Base-by-base conservation (phyloP, 2,888 invertebrate species). In the Drosophila nr. fundita region DNA sequence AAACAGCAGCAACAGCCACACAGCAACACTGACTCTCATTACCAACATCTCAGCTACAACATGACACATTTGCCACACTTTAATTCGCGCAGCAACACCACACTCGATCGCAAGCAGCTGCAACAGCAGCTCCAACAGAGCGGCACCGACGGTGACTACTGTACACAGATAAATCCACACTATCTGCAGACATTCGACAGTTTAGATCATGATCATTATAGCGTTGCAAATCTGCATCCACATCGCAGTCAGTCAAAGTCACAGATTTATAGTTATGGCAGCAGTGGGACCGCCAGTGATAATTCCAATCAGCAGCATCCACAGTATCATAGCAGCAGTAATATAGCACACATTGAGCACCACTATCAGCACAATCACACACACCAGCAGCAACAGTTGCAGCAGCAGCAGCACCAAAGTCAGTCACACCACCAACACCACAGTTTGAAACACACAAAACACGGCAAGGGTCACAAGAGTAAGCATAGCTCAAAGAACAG, bases 141-240 rank as follows among this genome's bases (percentile, higher is more conserved):
- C 18, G 68, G 29, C 13, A 49, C 36, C 0, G 66, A 61, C 36
- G 78, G 82, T 38, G 91, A 91, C 52, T 92, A 92, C 60, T 86
- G 85, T 68, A 92, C 90, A 50, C 91, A 92, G 79, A 86, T 92
- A 21, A 92, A 90, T 76, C 91, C 92, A 13, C 92, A 92, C 63
- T 92, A 92, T 76, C 71, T 92, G 68, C 92, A 92, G 75, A 90
- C 92, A 0, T 92, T 92, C 52, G 92, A 92, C 48, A 91, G 91
- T 53, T 78, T 92, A 27, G 92, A 92, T 73, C 92, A 90, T 40
- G 92, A 92, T 76, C 91, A 90, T 60, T 92, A 91, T 34, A 91
- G 91, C 73, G 92, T 92, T 66, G 91, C 91, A 70, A 92, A 73
- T 49, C 60, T 76, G 29, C 80, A 82, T 27, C 60, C 67, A 53